A percentile compares a stretch with the other conserved stretches of the same genome.
Evolutionary conservation across 2,113 vertebrate genomes (phyloP).

Genomic region (Nycticebus coucang): DNA sequence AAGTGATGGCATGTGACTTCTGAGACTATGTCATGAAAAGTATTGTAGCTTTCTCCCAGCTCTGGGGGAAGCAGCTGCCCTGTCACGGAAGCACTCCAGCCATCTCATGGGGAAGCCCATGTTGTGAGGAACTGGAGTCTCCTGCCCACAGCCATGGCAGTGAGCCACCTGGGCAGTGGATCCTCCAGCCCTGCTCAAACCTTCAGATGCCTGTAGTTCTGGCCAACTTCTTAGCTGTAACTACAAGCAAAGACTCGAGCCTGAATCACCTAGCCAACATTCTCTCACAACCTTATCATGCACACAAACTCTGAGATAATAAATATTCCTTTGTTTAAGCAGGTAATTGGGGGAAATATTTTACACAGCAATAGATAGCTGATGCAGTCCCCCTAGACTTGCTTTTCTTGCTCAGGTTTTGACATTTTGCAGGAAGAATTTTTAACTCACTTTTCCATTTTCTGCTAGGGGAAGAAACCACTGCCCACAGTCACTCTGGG

Average conservation of each 20-base stretch:
- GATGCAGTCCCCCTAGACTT: not conserved
- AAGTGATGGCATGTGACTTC: not conserved
- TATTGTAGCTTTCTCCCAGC: not conserved
- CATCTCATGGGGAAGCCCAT: not conserved
- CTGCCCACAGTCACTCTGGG: too few species aligned
- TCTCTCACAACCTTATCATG: not conserved
- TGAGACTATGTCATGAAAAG: not conserved
- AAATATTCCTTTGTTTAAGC: not conserved
- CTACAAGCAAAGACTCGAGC: not conserved
- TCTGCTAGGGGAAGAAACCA: not conserved
- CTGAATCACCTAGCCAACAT: not conserved
- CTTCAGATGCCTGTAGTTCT: not conserved
- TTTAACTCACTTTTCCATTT: not conserved
- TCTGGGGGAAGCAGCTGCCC: not conserved
- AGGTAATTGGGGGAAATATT: not conserved
- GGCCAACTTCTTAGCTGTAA: not conserved
- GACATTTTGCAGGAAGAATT: not conserved
- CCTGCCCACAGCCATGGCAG: not conserved
- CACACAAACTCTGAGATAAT: not conserved
- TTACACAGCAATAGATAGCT: not conserved
- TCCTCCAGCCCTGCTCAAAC: not conserved
- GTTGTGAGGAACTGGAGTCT: not conserved
- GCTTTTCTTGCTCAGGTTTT: not conserved
- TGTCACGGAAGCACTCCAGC: not conserved
- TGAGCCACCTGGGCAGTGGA: not conserved